Percentiles rank a stretch among this genome's conserved stretches.
Conservation (phyloP, 2,113 vertebrate species). For the Charina bottae region DNA sequence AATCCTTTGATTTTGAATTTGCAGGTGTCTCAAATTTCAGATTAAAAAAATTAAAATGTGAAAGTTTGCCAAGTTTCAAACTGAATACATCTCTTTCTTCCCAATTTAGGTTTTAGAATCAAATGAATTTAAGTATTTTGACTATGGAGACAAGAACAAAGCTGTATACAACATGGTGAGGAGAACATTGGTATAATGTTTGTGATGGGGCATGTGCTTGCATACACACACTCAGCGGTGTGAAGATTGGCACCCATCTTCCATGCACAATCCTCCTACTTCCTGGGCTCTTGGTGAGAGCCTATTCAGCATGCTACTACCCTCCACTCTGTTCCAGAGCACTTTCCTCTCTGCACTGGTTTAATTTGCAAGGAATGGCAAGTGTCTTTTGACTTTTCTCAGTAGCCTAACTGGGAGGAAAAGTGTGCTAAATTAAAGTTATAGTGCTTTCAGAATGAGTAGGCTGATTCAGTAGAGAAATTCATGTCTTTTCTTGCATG, state of each 20-base stretch:
- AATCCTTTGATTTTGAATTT: not conserved
- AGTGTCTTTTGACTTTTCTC: no score
- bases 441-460: not conserved
- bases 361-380: not conserved
- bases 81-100: not conserved
- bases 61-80: not conserved
- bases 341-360: not conserved
- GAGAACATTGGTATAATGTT: not conserved
- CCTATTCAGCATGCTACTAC: not conserved
- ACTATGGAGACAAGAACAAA: constrained; percentile 4
- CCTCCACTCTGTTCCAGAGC: not conserved
- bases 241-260: not conserved
- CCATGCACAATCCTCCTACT: not conserved
- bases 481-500: no score
- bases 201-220: not conserved
- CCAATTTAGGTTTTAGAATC: constrained; percentile 7
- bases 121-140: constrained; percentile 22
- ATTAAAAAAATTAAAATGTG: not conserved
- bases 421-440: not conserved
- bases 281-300: not conserved
- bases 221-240: not conserved
- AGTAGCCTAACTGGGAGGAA: not conserved
- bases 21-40: not conserved
- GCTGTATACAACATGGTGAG: constrained; percentile 24
- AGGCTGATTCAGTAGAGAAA: no score